These are phyloP conservation scores for Calameuta idolon DNA, from an alignment of 2,888 invertebrate species.

Conservation along the genomic window DNA sequence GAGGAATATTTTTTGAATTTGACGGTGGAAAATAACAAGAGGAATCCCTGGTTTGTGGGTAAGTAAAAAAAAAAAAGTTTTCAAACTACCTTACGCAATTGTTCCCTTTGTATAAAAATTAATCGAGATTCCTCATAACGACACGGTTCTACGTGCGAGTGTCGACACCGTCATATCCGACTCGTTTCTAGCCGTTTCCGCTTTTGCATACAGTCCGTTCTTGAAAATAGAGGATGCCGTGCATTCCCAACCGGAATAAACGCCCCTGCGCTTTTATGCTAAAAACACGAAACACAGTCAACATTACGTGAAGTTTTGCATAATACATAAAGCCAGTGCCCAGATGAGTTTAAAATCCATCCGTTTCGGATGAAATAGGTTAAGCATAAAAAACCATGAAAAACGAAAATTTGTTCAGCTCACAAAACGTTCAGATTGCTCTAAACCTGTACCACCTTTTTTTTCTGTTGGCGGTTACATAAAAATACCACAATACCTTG, in stretches of 20 bases:
- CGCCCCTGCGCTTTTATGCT: background rate
- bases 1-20: constrained; percentile 87
- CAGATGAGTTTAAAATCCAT: background rate
- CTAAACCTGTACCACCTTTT: background rate
- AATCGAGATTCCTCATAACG: background rate
- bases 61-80: constrained; percentile 60
- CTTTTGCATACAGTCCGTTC: background rate
- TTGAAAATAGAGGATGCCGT: background rate
- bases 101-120: background rate
- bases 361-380: background rate
- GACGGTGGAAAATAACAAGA: constrained; percentile 86
- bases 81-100: background rate
- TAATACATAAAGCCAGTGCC: background rate
- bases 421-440: background rate
- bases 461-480: background rate
- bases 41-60: constrained; percentile 98
- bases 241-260: background rate
- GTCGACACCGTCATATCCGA: background rate
- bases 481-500: background rate
- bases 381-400: background rate
- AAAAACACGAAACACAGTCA: background rate
- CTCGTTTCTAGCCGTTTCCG: background rate
- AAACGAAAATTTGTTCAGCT: background rate
- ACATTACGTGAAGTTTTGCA: background rate
- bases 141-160: background rate